Evolutionary conservation across 2,888 invertebrate genomes (phyloP).

Genomic region (Drosophila phalerata): DNA sequence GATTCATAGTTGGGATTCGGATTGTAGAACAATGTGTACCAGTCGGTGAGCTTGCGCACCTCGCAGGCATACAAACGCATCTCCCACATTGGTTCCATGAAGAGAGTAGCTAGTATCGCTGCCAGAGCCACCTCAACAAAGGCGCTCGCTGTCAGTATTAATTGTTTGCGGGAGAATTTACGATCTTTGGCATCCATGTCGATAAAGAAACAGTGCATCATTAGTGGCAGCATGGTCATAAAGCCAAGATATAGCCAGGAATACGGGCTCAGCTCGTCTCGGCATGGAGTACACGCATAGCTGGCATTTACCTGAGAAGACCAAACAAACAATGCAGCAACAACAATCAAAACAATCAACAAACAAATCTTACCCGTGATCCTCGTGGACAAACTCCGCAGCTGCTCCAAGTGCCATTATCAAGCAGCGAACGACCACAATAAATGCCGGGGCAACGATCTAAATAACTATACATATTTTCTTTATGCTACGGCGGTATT

Average conservation of each 20-base stretch:
- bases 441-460: slow-evolving; percentile 85
- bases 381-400: slow-evolving; percentile 96
- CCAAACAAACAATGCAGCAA: slow-evolving; percentile 13
- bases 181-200: slow-evolving; percentile 92
- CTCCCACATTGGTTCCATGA: slow-evolving; percentile 93
- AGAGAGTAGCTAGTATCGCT: slow-evolving; percentile 90
- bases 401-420: slow-evolving; percentile 90
- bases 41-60: slow-evolving; percentile 94
- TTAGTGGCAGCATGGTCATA: slow-evolving; percentile 94
- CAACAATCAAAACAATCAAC: slow-evolving; percentile 15
- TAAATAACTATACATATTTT: slow-evolving; percentile 57
- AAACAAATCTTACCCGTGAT: slow-evolving; percentile 87
- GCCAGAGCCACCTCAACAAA: slow-evolving; percentile 92
- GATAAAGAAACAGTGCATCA: slow-evolving; percentile 97
- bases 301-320: slow-evolving; percentile 86
- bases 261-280: slow-evolving; percentile 91
- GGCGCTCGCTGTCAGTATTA: slow-evolving; percentile 93
- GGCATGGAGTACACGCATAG: slow-evolving; percentile 90
- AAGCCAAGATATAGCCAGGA: slow-evolving; percentile 98
- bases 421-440: slow-evolving; percentile 87
- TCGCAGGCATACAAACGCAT: slow-evolving; percentile 92
- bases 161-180: slow-evolving; percentile 91
- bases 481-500: slow-evolving; percentile 29
- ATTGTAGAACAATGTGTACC: slow-evolving; percentile 98
- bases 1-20: slow-evolving; percentile 96